Base-by-base conservation (phyloP, 1,140 invertebrate genomes). In the Euwallacea fornicatus region DNA sequence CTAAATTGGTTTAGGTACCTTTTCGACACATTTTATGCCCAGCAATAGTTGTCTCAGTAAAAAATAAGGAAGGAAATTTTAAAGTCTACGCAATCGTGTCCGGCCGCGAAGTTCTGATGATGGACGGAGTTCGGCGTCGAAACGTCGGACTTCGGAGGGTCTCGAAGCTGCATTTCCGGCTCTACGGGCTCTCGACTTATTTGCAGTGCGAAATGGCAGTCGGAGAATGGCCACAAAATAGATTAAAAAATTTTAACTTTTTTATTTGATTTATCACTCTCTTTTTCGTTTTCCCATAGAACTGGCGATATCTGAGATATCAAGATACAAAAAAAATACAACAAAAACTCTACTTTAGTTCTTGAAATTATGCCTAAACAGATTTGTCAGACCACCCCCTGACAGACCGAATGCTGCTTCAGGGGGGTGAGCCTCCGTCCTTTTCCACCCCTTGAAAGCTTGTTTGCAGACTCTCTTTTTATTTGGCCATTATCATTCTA, bases 401-500 rank as follows among this genome's bases (percentile, higher is more conserved):
- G 67, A 69, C 67, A 69, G 67, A 8, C 62, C 67, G 59, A 69
- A 42, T 68, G 55, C 47, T 33, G 42, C 47, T 13, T 54, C 11
- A 11, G 55, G 67, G 53, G 67, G 53, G 67, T 54, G 66, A 63
- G 59, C 42, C 9, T 43, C 59, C 2, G n/a, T 16, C 42, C 16
- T 7, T 15, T 42, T 46, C 42, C 42, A 47, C 59, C 59, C 65
- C 63, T 65, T 63, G 62, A 61, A 56, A 63, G 72, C 70, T 74
- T 76, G 75, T 76, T 75, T 73, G 70, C 73, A 61, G 72, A 71
- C 66, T 71, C 66, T 77, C 66, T 72, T 77, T 77, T 78, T 78
- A 76, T 75, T 73, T 73, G 63, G 55, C 75, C 75, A 78, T 78
- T 78, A 78, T 78, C 75, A 75, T 76, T 76, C 73, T 78, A 78